Evolutionary conservation across 2,797 vertebrate species (phyloP).

Genomic region (Apogon hyalosoma): DNA sequence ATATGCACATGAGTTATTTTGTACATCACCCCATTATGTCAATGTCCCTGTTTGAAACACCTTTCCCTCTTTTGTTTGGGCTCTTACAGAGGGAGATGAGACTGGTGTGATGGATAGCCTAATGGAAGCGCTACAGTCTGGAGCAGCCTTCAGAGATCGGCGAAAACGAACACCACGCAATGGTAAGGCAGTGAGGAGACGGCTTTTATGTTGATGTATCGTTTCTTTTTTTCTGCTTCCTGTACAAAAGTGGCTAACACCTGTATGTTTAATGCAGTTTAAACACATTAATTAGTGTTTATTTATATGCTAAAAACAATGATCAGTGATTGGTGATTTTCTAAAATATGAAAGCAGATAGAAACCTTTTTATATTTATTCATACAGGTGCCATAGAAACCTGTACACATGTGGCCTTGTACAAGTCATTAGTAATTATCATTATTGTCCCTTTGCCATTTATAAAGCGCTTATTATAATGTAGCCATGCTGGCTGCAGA

Average conservation of each 20-base stretch:
- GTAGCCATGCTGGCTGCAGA: slow-evolving; percentile 43
- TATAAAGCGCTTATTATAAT: slow-evolving; percentile 68
- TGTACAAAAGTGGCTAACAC: too few relatives aligned
- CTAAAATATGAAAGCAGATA: neutral
- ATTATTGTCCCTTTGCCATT: slow-evolving; percentile 63
- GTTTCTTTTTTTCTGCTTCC: neutral
- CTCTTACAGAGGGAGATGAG: slow-evolving; percentile 92
- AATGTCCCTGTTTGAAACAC: slow-evolving; percentile 40
- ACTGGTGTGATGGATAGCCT: slow-evolving; percentile 99
- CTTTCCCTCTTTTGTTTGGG: slow-evolving; percentile 39
- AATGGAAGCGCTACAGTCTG: slow-evolving; percentile 96
- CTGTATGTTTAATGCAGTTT: too few relatives aligned
- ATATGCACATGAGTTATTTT: neutral
- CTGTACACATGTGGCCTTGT: slow-evolving; percentile 6
- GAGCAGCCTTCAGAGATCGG: slow-evolving; percentile 96
- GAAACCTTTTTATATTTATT: neutral
- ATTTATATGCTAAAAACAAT: neutral
- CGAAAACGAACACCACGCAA: slow-evolving; percentile 93
- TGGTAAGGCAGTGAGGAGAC: slow-evolving; percentile 80
- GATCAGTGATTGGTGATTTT: slow-evolving; percentile 2
- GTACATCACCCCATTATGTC: neutral
- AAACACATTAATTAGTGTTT: neutral
- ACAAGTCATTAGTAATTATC: slow-evolving; percentile 54
- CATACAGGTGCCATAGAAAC: slow-evolving; percentile 25
- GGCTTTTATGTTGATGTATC: slow-evolving; percentile 2